Percentiles rank a stretch among this genome's conserved stretches.
Evolutionary conservation across 2,888 invertebrate species (phyloP).

Genomic region (Caenorhabditis imperialis): DNA sequence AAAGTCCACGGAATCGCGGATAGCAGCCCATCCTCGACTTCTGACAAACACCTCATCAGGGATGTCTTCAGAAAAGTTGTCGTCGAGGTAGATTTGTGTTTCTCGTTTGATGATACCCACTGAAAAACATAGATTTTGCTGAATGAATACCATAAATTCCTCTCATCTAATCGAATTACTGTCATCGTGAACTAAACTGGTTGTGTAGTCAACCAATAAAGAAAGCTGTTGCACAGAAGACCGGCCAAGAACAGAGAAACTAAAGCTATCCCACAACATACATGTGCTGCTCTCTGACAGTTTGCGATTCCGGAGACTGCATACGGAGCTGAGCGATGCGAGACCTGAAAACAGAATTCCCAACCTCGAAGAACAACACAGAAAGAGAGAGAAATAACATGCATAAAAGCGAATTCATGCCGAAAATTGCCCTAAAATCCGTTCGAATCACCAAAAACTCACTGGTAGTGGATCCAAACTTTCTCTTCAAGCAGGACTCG

Average conservation of each 20-base stretch:
- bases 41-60: constrained; percentile 67
- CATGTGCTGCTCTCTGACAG: constrained; percentile 59
- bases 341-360: constrained; percentile 57
- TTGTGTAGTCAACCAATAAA: background rate
- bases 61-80: constrained; percentile 59
- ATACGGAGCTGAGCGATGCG: constrained; percentile 58
- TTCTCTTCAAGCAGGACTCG: constrained; percentile 43
- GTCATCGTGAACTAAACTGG: background rate
- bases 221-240: background rate
- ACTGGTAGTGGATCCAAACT: constrained; percentile 51
- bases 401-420: background rate
- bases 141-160: constrained; percentile 17
- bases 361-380: constrained; percentile 35
- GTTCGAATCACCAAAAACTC: constrained; percentile 8
- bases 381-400: constrained; percentile 15
- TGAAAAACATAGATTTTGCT: too few relatives aligned
- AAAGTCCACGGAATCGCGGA: constrained; percentile 74
- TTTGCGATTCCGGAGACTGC: constrained; percentile 54
- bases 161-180: constrained; percentile 5
- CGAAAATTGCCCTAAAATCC: background rate
- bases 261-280: constrained; percentile 46
- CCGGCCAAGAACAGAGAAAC: constrained; percentile 1
- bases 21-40: constrained; percentile 74
- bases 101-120: constrained; percentile 68
- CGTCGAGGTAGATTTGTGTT: constrained; percentile 68